Evolutionary conservation across 2,888 invertebrate species (phyloP), one percentile per base, ranked within the genome.

Genomic region (Yponomeuta evonymella): DNA sequence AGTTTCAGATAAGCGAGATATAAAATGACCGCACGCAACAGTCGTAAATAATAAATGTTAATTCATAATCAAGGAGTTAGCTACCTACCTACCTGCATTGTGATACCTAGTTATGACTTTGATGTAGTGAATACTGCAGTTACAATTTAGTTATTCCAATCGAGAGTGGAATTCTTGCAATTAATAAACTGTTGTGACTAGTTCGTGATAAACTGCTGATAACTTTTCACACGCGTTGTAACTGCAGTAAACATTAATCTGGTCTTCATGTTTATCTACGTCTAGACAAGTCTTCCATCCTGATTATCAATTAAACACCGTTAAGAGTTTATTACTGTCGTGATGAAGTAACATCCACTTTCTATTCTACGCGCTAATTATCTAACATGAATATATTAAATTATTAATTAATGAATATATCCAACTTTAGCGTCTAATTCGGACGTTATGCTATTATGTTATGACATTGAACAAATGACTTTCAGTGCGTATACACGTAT

Each of bases 261-360:
- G 33, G 23, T 2, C 30, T 43, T 43, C 8, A 43, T 43, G 51
- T 15, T 58, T 58, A 58, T 65, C 65, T 65, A 43, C 43, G 43
- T 43, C 43, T 43, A 58, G 3, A 58, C 51, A 58, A 58, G 15
- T 58, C 15, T 58, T 58, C 51, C 15, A 15, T 12, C 51, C 11
- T 29, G 65, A 29, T 12, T 65, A 65, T 65, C 29, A 65, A 65
- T 65, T 65, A 30, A 33, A 29, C 6, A 65, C 65, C 65, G 15
- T 65, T 65, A 65, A 30, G 65, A 29, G 12, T 65, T 23, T 29
- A 12, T 15, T 12, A 58, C 51, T 30, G 30, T 51, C 68, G 51
- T 58, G 48, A 68, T 67, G 30, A 67, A 51, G 29, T 48, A 68
- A 68, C 51, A 15, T 68, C 48, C 58, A 51, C 68, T 68, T 68